Percentiles rank a stretch among this genome's conserved stretches.
phyloP scores from a whole-genome alignment of 23 tunicate species.

The Trididemnum clinides region DNA sequence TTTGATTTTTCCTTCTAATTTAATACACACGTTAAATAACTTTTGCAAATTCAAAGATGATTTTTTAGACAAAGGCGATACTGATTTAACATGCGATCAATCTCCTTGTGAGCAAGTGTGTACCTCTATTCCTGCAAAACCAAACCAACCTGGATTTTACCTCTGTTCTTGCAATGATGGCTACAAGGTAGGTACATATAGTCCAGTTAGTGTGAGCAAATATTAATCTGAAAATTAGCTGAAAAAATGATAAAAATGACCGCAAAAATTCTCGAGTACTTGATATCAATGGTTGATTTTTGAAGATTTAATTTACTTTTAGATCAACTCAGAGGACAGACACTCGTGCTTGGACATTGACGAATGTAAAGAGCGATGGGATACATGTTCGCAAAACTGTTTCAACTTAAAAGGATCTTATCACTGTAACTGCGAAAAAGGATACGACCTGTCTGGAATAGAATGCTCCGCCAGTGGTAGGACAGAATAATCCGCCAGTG shows the following conservation, averaged over 20 bases:
- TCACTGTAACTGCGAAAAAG: constrained; percentile 58
- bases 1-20: no score
- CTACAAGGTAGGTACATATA: constrained; percentile 44
- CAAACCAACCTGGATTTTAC: constrained; percentile 54
- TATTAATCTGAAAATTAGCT: no score
- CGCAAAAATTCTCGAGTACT: no score
- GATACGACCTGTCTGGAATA: constrained; percentile 35
- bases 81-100: constrained; percentile 55
- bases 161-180: constrained; percentile 87
- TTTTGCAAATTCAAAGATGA: no score
- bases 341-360: constrained; percentile 66
- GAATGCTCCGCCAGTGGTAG: constrained; percentile 64
- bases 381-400: constrained; percentile 67
- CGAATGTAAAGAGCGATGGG: constrained; percentile 71
- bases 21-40: no score
- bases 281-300: no score
- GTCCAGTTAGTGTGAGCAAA: no score
- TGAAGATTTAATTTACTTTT: no score
- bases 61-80: constrained; percentile 93
- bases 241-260: no score
- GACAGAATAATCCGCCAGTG: not conserved
- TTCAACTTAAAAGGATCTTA: constrained; percentile 58
- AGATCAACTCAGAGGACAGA: constrained; percentile 61
- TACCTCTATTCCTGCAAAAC: constrained; percentile 32
- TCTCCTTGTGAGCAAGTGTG: constrained; percentile 85